Evolutionary conservation across 2,888 invertebrate genomes (phyloP).

Genomic region (Ecliptopera silaceata): DNA sequence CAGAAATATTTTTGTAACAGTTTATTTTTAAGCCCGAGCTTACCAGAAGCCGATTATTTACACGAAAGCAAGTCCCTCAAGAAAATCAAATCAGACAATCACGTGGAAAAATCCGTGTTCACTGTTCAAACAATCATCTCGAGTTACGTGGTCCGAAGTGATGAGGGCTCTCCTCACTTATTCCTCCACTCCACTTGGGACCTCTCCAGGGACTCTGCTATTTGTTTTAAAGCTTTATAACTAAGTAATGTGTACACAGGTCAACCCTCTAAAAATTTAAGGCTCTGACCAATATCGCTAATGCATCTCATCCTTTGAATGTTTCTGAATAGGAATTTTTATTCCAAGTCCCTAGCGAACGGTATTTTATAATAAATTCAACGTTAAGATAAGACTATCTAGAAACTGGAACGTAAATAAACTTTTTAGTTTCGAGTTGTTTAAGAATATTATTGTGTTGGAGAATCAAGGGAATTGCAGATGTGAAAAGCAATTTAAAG

Average conservation of each 20-base stretch:
- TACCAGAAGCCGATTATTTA: constrained; percentile 49
- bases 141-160: constrained; percentile 72
- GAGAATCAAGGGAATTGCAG: constrained; percentile 18
- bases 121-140: constrained; percentile 80
- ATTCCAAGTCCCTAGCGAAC: constrained; percentile 28
- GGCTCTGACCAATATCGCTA: constrained; percentile 74
- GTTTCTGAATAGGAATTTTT: constrained; percentile 31
- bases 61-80: constrained; percentile 57
- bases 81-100: constrained; percentile 83
- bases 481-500: constrained; percentile 19
- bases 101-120: constrained; percentile 82
- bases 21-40: constrained; percentile 8
- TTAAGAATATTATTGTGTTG: constrained; percentile 16
- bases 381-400: constrained; percentile 27
- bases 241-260: constrained; percentile 83
- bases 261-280: constrained; percentile 78
- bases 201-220: constrained; percentile 61
- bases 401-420: constrained; percentile 23
- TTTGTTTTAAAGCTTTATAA: constrained; percentile 83
- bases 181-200: constrained; percentile 60
- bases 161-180: constrained; percentile 70
- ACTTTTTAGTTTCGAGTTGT: constrained; percentile 21
- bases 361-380: constrained; percentile 27
- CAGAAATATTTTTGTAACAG: too few relatives aligned
- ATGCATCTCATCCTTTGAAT: constrained; percentile 51